A percentile compares a stretch with the other conserved stretches of the same genome.
Evolutionary conservation across 2,797 vertebrate species (phyloP).

Genomic region (Centroberyx gerrardi): DNA sequence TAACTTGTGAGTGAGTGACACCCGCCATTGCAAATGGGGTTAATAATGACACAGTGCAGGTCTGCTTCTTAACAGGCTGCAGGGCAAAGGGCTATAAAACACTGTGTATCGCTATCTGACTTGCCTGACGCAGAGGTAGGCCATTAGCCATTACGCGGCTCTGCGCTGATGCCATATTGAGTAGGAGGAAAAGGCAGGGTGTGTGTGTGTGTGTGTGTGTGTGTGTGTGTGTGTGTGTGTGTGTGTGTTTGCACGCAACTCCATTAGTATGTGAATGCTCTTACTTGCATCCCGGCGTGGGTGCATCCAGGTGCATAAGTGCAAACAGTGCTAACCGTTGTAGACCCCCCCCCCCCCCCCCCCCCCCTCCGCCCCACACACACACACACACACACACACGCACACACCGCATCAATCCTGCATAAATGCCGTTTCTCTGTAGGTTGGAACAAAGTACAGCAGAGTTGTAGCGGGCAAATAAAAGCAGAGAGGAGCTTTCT

Average conservation of each 20-base stretch:
- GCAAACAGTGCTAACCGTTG: constrained; percentile 41
- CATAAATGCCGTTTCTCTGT: constrained; percentile 2
- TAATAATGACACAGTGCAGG: constrained; percentile 68
- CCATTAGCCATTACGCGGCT: constrained; percentile 73
- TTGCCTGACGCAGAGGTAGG: constrained; percentile 48
- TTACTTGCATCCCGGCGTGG: constrained; percentile 41
- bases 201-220: constrained; percentile 43
- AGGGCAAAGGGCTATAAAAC: constrained; percentile 46
- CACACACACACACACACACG: too few species aligned
- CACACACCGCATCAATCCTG: not conserved
- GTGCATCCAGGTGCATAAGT: constrained; percentile 53
- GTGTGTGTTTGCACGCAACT: constrained; percentile 55
- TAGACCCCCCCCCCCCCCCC: not conserved
- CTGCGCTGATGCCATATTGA: constrained; percentile 53
- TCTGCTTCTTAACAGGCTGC: constrained; percentile 42
- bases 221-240: constrained; percentile 20
- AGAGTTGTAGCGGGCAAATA: constrained; percentile 3
- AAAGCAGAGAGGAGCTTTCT: constrained; percentile 10
- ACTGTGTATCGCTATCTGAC: constrained; percentile 61
- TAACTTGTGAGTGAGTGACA: constrained; percentile 43
- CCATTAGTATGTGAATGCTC: constrained; percentile 60
- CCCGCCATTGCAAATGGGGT: constrained; percentile 52
- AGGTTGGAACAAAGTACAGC: not conserved
- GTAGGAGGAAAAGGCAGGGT: constrained; percentile 50
- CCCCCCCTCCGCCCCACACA: not conserved